Base-by-base conservation (phyloP, 2,888 invertebrate genomes). In the Melangyna quadrimaculata region DNA sequence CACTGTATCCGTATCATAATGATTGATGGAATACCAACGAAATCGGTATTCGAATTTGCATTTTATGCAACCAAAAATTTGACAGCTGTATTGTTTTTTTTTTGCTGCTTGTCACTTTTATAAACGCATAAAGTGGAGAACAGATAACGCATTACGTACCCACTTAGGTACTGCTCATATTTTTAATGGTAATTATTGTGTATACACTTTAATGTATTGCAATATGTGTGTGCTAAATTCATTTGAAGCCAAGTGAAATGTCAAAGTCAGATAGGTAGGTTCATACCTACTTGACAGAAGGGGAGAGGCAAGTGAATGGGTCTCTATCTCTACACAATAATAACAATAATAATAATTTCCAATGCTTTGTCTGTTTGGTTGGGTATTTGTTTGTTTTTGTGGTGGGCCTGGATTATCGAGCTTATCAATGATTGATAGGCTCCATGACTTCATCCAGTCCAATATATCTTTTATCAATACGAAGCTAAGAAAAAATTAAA, bases 391-490 rank as follows among this genome's bases (percentile, higher is more conserved):
- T n/a, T n/a, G n/a, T n/a, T n/a, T n/a, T n/a, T n/a, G n/a, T n/a
- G n/a, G n/a, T n/a, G n/a, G n/a, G n/a, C n/a, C 57, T 63, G 73
- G 27, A 74, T 78, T 79, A 83, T 78, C 63, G 74, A 14, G 74
- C 59, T 22, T 74, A 83, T 83, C 83, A 83, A 83, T 83, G 78
- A 83, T 74, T 83, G 83, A 83, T 78, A 59, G 79, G 78, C 32
- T 29, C 70, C 70, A 70, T 83, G 74, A n/a, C n/a, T n/a, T n/a
- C n/a, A 83, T 73, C 65, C 22, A 70, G 7, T 14, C 5, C 51
- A 14, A 35, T n/a, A n/a, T n/a, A n/a, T n/a, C n/a, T n/a, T n/a
- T n/a, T n/a, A n/a, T n/a, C 35, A 37, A 4, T 4, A 37, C 14
- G 14, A 37, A 37, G 4, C 37, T 3, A 37, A 37, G 0, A 12